These are phyloP conservation scores for Paelopatides confundens DNA, from an alignment of 53 echinoderm and acorn worm species.

Conservation along the genomic window DNA sequence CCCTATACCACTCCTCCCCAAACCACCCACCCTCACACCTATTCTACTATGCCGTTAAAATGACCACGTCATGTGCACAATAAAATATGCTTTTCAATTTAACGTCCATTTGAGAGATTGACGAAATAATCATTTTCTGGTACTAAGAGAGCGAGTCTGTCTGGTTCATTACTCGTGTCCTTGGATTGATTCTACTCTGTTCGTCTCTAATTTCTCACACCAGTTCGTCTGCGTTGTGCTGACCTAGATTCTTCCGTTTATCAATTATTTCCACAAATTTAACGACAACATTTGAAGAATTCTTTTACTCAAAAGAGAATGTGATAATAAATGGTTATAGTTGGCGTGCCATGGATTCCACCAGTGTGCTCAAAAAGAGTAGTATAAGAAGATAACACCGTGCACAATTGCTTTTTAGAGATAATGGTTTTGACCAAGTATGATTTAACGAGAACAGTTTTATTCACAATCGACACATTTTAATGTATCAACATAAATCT, in stretches of 20 bases:
- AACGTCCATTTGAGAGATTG: too few relatives aligned
- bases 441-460: background rate
- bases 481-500: too few relatives aligned
- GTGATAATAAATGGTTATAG: background rate
- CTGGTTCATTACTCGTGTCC: background rate
- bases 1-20: too few relatives aligned
- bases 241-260: background rate
- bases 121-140: too few relatives aligned
- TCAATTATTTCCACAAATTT: conserved; percentile 4
- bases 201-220: background rate
- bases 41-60: too few relatives aligned
- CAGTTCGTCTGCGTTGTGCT: background rate
- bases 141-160: background rate
- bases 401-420: background rate
- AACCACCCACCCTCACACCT: too few relatives aligned
- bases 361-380: background rate
- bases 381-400: background rate
- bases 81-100: too few relatives aligned
- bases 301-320: background rate
- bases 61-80: too few relatives aligned
- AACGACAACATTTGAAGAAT: background rate
- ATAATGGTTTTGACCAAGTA: background rate
- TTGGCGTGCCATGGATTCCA: background rate
- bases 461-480: background rate
- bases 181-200: background rate